These are phyloP conservation scores for Chionodraco myersi DNA, from an alignment of 2,113 vertebrate genomes.

Conservation along the genomic window DNA sequence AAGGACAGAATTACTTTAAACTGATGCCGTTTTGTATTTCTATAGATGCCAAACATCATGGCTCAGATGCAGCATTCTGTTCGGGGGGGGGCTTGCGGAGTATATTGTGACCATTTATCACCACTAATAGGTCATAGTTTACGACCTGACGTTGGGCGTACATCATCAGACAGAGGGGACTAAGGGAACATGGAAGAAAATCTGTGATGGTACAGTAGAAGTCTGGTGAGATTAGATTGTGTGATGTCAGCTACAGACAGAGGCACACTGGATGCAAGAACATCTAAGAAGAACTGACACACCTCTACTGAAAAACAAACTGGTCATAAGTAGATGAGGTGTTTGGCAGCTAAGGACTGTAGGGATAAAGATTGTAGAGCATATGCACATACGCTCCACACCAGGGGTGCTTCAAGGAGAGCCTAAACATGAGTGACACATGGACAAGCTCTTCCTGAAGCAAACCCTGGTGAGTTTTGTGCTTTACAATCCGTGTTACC, in stretches of 20 bases:
- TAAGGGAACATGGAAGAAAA: constrained; percentile 29
- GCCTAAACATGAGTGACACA: constrained; percentile 27
- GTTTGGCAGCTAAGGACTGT: not conserved
- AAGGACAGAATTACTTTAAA: too few relatives aligned
- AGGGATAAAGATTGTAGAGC: not conserved
- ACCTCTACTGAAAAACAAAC: constrained; percentile 3
- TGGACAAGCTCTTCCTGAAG: constrained; percentile 28
- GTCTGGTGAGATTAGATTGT: constrained; percentile 57
- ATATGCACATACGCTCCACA: not conserved
- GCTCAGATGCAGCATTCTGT: constrained; percentile 40
- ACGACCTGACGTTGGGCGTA: constrained; percentile 63
- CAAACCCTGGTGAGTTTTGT: constrained; percentile 1
- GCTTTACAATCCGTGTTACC: constrained; percentile 8
- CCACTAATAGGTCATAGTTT: constrained; percentile 78
- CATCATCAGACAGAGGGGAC: constrained; percentile 53
- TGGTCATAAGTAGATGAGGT: not conserved
- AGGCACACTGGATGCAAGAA: constrained; percentile 5
- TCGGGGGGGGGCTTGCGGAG: constrained; percentile 39
- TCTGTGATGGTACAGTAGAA: constrained; percentile 2
- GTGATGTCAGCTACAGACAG: constrained; percentile 40
- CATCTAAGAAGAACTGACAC: not conserved
- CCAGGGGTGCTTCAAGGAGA: constrained; percentile 13
- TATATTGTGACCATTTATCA: constrained; percentile 71
- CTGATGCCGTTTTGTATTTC: too few relatives aligned
- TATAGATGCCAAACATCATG: not conserved